Conservation (phyloP, 2,797 vertebrate species). For the Ctenopoma kingsleyae region DNA sequence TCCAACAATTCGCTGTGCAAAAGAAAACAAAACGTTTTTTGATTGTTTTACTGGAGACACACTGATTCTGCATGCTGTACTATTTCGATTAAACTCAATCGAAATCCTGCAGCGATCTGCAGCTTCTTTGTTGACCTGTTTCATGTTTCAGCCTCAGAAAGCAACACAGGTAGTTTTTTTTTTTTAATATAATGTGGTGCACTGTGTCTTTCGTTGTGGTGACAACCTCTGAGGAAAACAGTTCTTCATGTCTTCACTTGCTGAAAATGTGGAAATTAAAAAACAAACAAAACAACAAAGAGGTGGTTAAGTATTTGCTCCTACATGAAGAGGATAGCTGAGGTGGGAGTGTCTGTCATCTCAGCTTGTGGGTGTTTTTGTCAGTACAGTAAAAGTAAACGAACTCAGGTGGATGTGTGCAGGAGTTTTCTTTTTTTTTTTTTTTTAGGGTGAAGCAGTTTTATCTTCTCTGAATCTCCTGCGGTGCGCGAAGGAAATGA, state of each 20-base stretch:
- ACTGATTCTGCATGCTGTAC: too few relatives aligned
- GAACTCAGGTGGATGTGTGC: neutral
- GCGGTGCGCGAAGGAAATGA: too few relatives aligned
- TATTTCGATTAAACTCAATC: slow-evolving; percentile 19
- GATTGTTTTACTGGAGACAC: neutral
- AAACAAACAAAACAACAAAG: slow-evolving; percentile 1
- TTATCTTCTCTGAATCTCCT: neutral
- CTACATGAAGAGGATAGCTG: slow-evolving; percentile 25
- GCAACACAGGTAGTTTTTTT: neutral
- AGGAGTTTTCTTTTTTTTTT: too few relatives aligned
- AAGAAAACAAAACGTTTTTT: neutral
- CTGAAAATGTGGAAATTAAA: slow-evolving; percentile 29
- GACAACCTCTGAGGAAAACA: neutral
- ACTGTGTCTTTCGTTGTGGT: neutral
- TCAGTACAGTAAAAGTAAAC: slow-evolving; percentile 14
- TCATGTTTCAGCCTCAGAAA: neutral
- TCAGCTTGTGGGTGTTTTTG: slow-evolving; percentile 1
- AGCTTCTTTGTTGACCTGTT: neutral
- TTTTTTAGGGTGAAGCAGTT: neutral
- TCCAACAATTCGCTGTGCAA: neutral
- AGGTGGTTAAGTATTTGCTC: slow-evolving; percentile 19
- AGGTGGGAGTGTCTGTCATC: slow-evolving; percentile 27
- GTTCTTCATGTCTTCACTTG: slow-evolving; percentile 52
- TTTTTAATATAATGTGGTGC: neutral
- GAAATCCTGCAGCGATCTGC: slow-evolving; percentile 13